Percentiles rank a stretch among this genome's conserved stretches.
Conservation (phyloP, 2,888 invertebrate genomes). For the Pterobdella sp. region DNA sequence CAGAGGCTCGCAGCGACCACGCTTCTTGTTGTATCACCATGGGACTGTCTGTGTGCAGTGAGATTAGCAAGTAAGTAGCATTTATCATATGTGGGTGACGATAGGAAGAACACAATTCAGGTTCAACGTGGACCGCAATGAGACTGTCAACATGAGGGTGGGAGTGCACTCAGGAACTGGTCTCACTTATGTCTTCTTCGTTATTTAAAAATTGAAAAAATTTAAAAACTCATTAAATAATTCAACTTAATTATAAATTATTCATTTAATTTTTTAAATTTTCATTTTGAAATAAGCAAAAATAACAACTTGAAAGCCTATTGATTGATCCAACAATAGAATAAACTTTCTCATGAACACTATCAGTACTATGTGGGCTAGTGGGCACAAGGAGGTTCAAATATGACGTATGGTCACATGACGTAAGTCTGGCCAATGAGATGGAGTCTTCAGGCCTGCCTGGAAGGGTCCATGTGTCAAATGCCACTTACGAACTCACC, state of each 20-base stretch:
- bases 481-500: constrained; percentile 75
- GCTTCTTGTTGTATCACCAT: constrained; percentile 91
- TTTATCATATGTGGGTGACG: no score
- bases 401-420: constrained; percentile 97
- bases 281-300: no score
- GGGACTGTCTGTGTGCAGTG: constrained; percentile 85
- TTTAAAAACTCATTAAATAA: no score
- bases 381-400: constrained; percentile 89
- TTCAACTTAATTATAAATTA: no score
- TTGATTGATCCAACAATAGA: no score
- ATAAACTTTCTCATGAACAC: background rate
- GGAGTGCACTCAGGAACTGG: constrained; percentile 87
- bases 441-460: constrained; percentile 74
- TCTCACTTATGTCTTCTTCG: no score
- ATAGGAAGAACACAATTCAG: no score
- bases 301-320: no score
- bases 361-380: constrained; percentile 72
- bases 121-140: constrained; percentile 65
- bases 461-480: constrained; percentile 77
- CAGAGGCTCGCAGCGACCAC: constrained; percentile 80
- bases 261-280: no score
- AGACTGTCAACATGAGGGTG: constrained; percentile 66
- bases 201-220: no score
- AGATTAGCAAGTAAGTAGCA: constrained; percentile 72
- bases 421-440: constrained; percentile 85